These are phyloP conservation scores for Macropus fuliginosus DNA, from an alignment of 2,797 vertebrate genomes.

Conservation along the genomic window DNA sequence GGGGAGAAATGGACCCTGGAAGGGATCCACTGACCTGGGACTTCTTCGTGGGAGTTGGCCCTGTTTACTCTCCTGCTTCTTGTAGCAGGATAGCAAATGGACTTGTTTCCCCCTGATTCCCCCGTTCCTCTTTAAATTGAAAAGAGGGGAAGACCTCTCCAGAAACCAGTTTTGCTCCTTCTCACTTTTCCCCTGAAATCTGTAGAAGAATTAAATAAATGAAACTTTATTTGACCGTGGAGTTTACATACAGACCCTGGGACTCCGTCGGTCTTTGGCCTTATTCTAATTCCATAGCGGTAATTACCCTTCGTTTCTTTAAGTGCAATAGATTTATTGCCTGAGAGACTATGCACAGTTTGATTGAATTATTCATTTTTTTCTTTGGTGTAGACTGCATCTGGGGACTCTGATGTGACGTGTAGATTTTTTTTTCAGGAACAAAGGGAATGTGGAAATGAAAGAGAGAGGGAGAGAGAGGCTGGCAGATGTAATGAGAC, in stretches of 20 bases:
- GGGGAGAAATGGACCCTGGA: slow-evolving; percentile 80
- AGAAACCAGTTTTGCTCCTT: slow-evolving; percentile 81
- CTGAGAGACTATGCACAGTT: slow-evolving; percentile 90
- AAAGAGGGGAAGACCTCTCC: slow-evolving; percentile 68
- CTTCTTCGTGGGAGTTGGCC: slow-evolving; percentile 76
- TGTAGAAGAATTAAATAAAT: slow-evolving; percentile 84
- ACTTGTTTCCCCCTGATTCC: neutral
- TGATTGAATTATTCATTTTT: slow-evolving; percentile 92
- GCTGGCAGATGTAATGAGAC: slow-evolving; percentile 92
- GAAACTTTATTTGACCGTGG: slow-evolving; percentile 85
- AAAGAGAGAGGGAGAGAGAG: slow-evolving; percentile 91
- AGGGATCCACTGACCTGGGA: slow-evolving; percentile 79
- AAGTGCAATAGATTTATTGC: slow-evolving; percentile 88
- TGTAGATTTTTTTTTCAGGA: slow-evolving; percentile 90
- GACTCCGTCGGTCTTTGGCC: slow-evolving; percentile 82
- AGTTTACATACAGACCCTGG: slow-evolving; percentile 83
- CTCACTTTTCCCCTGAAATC: slow-evolving; percentile 81
- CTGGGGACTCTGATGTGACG: slow-evolving; percentile 91
- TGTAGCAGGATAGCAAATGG: slow-evolving; percentile 67
- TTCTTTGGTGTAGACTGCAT: slow-evolving; percentile 90
- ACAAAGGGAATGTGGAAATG: slow-evolving; percentile 93
- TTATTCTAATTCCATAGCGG: slow-evolving; percentile 86
- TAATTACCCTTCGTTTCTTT: slow-evolving; percentile 88
- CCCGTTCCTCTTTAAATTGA: slow-evolving; percentile 48
- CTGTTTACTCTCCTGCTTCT: slow-evolving; percentile 71